Percentiles rank a stretch among this genome's conserved stretches.
These are phyloP conservation scores for Morus bassanus DNA, from an alignment of 2,797 vertebrate genomes.

Conservation along the genomic window DNA sequence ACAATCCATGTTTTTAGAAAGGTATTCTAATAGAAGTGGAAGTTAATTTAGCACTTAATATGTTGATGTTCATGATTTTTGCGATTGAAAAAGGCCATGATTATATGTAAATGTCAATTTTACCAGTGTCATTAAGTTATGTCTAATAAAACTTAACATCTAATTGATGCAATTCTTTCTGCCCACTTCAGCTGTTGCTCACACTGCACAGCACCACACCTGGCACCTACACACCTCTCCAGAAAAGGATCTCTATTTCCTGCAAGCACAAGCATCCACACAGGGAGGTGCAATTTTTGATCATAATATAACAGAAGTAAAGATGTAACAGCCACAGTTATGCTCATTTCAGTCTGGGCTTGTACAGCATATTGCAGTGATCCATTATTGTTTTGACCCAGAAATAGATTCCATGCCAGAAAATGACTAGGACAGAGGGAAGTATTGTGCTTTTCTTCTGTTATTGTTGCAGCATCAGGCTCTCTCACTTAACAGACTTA, in stretches of 20 bases:
- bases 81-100: slow-evolving; percentile 41
- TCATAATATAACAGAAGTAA: not conserved
- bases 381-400: not conserved
- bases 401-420: not conserved
- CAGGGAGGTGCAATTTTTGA: not conserved
- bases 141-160: slow-evolving; percentile 63
- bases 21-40: not conserved
- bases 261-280: not conserved
- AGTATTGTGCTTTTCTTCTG: not conserved
- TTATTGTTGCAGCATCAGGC: not conserved
- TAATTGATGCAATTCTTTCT: not conserved
- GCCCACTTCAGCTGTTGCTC: not conserved
- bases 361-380: not conserved
- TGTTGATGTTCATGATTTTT: slow-evolving; percentile 30
- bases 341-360: not conserved
- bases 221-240: not conserved
- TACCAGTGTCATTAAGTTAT: slow-evolving; percentile 39
- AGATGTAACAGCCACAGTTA: not conserved
- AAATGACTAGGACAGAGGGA: not conserved
- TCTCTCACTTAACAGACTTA: not conserved
- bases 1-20: not conserved
- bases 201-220: not conserved
- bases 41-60: slow-evolving; percentile 52
- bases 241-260: not conserved
- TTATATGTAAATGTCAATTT: slow-evolving; percentile 15